Base-by-base conservation (phyloP, 2,888 invertebrate genomes). In the Tethea ocularis region DNA sequence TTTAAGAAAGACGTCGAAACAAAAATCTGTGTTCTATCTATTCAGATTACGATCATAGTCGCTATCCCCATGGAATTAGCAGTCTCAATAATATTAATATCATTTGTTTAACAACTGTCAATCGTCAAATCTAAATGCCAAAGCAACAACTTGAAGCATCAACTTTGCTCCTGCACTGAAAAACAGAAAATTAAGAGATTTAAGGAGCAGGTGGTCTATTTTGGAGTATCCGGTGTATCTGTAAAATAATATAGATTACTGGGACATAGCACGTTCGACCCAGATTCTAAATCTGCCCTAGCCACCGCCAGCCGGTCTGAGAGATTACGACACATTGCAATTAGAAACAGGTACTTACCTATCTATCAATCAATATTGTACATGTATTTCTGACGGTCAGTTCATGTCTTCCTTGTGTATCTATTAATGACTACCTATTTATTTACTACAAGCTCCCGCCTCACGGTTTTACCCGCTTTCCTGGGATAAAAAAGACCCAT, bases 311-410 rank as follows among this genome's bases (percentile, higher is more conserved):
- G 58, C 62, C 60, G 38, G 51, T 52, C 29, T 56, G 61, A 51
- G 62, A 60, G 65, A 66, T 77, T 78, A 71, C 72, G 66, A 72
- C 71, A 74, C 72, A 72, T 74, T 75, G 71, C 76, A 78, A 76
- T 77, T 76, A 71, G 69, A 62, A 66, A 62, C 59, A 66, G 53
- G 53, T 53, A n/a, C n/a, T n/a, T n/a, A n/a, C n/a, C n/a, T n/a
- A 53, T 22, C 13, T 54, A 54, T n/a, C 54, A 33, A 33, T 33
- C 54, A 33, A 33, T 33, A 52, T n/a, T 52, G 52, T 36, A 36
- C 33, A 33, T 33, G 23, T 26, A 23, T 52, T 24, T 52, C 20
- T 15, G 5, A 1, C 23, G 13, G 24, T 11, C 51, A 51, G 15
- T 22, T 51, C 23, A 10, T 23, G 22, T 24, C 22, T 10, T 1